Base-by-base conservation (phyloP, 1,140 invertebrate genomes). In the Palaemon carinicauda region DNA sequence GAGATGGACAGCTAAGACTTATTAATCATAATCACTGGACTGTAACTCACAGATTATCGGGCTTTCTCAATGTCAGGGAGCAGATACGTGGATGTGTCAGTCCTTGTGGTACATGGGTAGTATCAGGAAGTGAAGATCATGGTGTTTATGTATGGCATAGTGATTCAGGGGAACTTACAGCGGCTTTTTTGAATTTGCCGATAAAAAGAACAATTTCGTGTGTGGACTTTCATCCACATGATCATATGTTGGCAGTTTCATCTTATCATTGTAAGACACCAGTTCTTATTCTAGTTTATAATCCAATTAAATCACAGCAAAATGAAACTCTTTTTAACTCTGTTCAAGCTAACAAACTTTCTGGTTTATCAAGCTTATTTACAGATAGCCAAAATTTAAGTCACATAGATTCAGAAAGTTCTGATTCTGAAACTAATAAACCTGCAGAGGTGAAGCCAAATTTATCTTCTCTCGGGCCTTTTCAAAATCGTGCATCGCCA, bases 41-140 rank as follows among this genome's bases (percentile, higher is more conserved):
- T 75, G 78, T 82, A 50, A 82, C 85, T n/a, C 85, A 87, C 71
- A 87, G 73, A 54, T 74, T 87, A 19, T 31, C 50, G 10, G 85
- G 85, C 52, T 53, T 60, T 0, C 53, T 87, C 24, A 87, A 87
- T 75, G 79, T 87, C 9, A 29, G 71, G 10, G 78, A 87, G 33
- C 85, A 87, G 52, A n/a, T 87, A 17, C 85, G 85, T 21, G 56
- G 85, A 14, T 87, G 85, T 60, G 53, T 87, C 53, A 87, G 78
- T 27, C 85, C 85, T 12, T 87, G 85, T 82, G 85, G 85, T 14
- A 82, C 79, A 1, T 87, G 79, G 85, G 52, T 87, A 19, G 29
- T 87, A 29, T 77, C 85, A 52, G 85, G 85, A 14, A 81, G 79
- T 78, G 85, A 87, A 75, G 85, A 87, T 77, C 21, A 50, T 52